These are phyloP conservation scores for Dermochelys coriacea DNA, from an alignment of 2,797 vertebrate species.

Conservation along the genomic window DNA sequence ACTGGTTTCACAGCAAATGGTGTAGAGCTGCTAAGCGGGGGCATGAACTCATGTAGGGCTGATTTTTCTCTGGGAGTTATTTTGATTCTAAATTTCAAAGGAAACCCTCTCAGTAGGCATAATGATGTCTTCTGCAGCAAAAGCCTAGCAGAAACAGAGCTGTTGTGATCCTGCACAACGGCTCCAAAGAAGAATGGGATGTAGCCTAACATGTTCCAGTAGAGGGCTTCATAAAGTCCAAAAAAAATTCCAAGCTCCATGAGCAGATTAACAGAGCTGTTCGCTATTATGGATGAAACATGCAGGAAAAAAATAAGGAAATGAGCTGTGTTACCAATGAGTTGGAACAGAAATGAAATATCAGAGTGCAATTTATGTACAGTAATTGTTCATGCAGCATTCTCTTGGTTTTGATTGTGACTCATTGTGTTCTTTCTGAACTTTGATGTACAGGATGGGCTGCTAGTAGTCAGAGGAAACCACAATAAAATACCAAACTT, in stretches of 20 bases:
- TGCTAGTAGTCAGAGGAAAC: slow-evolving; percentile 75
- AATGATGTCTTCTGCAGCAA: background rate
- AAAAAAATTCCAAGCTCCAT: background rate
- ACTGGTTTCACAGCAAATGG: background rate
- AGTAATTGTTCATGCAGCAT: slow-evolving; percentile 75
- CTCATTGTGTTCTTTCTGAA: slow-evolving; percentile 78
- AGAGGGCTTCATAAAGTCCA: background rate
- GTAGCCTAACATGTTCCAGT: background rate
- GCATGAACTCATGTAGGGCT: background rate
- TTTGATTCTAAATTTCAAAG: slow-evolving; percentile 41
- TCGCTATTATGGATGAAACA: slow-evolving; percentile 62
- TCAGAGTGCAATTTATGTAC: slow-evolving; percentile 73
- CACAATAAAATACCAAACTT: slow-evolving; percentile 72
- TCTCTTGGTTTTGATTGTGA: slow-evolving; percentile 74
- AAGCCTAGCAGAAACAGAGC: background rate
- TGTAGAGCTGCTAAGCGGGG: background rate
- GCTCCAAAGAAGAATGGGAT: background rate
- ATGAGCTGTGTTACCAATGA: slow-evolving; percentile 70
- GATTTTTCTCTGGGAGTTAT: slow-evolving; percentile 2
- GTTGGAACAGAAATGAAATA: slow-evolving; percentile 73
- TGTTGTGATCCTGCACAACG: background rate
- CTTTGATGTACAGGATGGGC: slow-evolving; percentile 77
- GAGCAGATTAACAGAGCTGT: slow-evolving; percentile 61
- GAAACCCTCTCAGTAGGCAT: background rate
- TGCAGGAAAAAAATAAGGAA: slow-evolving; percentile 49